phyloP scores from a whole-genome alignment of 2,113 vertebrate species.

The Monopterus albus region DNA sequence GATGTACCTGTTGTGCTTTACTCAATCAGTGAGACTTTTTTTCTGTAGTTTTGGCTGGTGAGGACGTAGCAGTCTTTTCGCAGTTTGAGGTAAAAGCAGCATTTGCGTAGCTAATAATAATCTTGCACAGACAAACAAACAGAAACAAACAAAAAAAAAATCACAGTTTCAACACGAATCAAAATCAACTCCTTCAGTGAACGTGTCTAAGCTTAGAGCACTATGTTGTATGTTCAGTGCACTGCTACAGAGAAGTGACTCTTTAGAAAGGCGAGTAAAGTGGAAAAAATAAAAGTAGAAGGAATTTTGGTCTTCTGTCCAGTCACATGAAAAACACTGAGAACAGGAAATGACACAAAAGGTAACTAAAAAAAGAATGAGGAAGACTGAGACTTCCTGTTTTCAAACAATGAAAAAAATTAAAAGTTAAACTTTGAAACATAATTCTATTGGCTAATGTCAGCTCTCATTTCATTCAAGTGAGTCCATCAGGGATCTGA shows the following conservation, averaged over 20 bases:
- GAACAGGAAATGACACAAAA: constrained; percentile 47
- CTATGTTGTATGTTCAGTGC: constrained; percentile 53
- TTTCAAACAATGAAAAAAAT: constrained; percentile 19
- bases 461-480: constrained; percentile 63
- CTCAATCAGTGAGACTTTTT: constrained; percentile 27
- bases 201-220: constrained; percentile 64
- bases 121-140: constrained; percentile 20
- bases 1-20: constrained; percentile 75
- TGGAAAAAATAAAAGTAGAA: constrained; percentile 19
- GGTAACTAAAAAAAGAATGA: constrained; percentile 35
- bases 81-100: constrained; percentile 70
- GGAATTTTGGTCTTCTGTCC: constrained; percentile 80
- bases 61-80: constrained; percentile 55
- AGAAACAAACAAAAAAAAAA: neutral
- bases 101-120: constrained; percentile 54
- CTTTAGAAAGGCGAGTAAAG: constrained; percentile 54
- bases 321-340: constrained; percentile 59
- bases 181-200: constrained; percentile 39
- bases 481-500: constrained; percentile 48
- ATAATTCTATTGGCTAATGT: constrained; percentile 20
- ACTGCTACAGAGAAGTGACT: constrained; percentile 64
- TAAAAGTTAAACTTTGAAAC: constrained; percentile 37
- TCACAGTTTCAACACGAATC: constrained; percentile 69
- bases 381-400: constrained; percentile 48
- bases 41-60: constrained; percentile 55